Base-by-base conservation (phyloP, 2,797 vertebrate species). In the Scolopax bukidnonensis region DNA sequence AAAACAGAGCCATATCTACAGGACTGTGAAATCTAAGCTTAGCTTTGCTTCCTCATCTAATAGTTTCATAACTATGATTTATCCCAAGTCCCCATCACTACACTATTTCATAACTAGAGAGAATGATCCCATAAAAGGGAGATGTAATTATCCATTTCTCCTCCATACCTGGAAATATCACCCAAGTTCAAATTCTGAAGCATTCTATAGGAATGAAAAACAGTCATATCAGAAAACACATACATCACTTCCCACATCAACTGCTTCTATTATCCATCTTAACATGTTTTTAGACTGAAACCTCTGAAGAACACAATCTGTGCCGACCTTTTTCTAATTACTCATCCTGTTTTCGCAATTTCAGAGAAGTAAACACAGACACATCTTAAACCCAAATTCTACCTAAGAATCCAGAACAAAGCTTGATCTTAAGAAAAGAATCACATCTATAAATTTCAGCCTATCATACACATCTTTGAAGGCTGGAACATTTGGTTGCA, bases 201-300 rank as follows among this genome's bases (percentile, higher is more conserved):
- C 17, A 20, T 89, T 41, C 25, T 14, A 2, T 4, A 30, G 16
- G 30, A 70, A 51, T 11, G 3, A 33, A 51, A n/a, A 18, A 0
- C 19, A 15, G 11, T 25, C 30, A 16, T 5, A 8, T 6, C 51
- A 51, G 57, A 38, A 68, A 75, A 12, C 30, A 43, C 43, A 14
- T 4, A 3, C 15, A 28, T 12, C 40, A 47, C 61, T 87, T 92
- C 41, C 53, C 56, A 50, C 41, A 17, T 5, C 18, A 53, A 9
- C 11, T 8, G 16, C 41, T 48, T 38, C 75, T 32, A 0, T 53
- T 60, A 19, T 14, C n/a, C 27, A 6, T 28, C 40, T 18, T 78
- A 68, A 16, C 7, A 1, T 7, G 14, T 7, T 76, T 79, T 59
- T 0, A 21, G 32, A 4, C 4, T 1, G 12, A 11, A 79, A 12